Conservation (phyloP, 2,888 invertebrate species). For the Selenia dentaria region DNA sequence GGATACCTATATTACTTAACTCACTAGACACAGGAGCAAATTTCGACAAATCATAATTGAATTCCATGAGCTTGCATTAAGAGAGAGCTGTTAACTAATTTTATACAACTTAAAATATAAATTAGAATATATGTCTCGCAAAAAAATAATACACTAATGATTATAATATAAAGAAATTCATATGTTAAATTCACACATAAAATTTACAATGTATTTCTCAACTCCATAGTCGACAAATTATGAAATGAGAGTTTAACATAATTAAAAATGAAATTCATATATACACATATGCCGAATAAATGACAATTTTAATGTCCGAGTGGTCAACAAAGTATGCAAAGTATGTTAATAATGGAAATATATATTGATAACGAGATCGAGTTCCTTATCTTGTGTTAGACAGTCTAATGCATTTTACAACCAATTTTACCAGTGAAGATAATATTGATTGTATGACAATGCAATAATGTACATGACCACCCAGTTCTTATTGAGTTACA, state of each 20-base stretch:
- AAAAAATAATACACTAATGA: constrained; percentile 61
- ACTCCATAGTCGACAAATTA: constrained; percentile 15
- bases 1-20: constrained; percentile 26
- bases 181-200: constrained; percentile 63
- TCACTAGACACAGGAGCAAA: constrained; percentile 28
- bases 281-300: constrained; percentile 33
- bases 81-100: constrained; percentile 74
- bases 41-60: constrained; percentile 35
- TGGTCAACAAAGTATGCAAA: neutral
- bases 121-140: constrained; percentile 52
- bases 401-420: neutral
- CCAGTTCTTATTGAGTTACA: constrained; percentile 6
- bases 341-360: neutral
- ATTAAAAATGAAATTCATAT: constrained; percentile 62
- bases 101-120: constrained; percentile 77
- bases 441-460: no score
- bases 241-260: constrained; percentile 33
- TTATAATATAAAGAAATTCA: constrained; percentile 64
- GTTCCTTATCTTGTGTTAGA: no score
- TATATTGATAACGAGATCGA: neutral
- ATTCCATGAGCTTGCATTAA: constrained; percentile 58
- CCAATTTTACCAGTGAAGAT: no score
- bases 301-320: constrained; percentile 8
- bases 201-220: constrained; percentile 71
- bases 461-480: constrained; percentile 11